These are phyloP conservation scores for Hemaris fuciformis DNA, from an alignment of 2,888 invertebrate species.

Conservation along the genomic window DNA sequence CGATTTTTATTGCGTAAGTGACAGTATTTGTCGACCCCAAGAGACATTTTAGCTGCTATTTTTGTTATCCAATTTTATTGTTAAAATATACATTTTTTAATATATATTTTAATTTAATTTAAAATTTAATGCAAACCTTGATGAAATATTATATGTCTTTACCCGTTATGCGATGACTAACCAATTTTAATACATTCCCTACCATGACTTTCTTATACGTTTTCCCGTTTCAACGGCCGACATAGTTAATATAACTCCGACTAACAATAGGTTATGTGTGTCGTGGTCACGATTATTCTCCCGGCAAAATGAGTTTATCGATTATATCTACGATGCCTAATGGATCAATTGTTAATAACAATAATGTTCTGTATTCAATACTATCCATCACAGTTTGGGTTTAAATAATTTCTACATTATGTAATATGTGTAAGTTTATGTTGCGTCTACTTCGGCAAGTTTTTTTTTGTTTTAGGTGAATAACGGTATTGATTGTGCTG, in stretches of 20 bases:
- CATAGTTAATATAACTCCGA: slow-evolving; percentile 32
- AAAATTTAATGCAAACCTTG: too few species aligned
- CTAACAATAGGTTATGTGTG: slow-evolving; percentile 42
- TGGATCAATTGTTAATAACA: slow-evolving; percentile 24
- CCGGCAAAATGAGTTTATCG: slow-evolving; percentile 49
- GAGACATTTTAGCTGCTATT: too few species aligned
- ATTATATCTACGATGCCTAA: slow-evolving; percentile 34
- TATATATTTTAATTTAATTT: neutral
- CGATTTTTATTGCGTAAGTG: neutral
- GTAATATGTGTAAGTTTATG: too few species aligned
- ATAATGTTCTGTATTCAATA: slow-evolving; percentile 15
- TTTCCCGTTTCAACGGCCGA: slow-evolving; percentile 7
- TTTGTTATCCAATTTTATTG: too few species aligned
- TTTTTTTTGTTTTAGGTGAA: too few species aligned
- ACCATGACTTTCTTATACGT: neutral
- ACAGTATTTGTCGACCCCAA: neutral
- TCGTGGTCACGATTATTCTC: slow-evolving; percentile 57
- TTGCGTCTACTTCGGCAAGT: too few species aligned
- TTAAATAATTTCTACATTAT: neutral
- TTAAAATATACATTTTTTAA: too few species aligned
- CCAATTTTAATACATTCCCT: neutral
- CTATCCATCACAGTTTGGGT: slow-evolving; percentile 13
- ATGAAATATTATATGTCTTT: neutral
- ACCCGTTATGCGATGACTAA: neutral
- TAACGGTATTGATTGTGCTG: too few species aligned